Percentiles rank a stretch among this genome's conserved stretches.
Evolutionary conservation across 2,888 invertebrate genomes (phyloP).

Genomic region (Thereva nobilitata): DNA sequence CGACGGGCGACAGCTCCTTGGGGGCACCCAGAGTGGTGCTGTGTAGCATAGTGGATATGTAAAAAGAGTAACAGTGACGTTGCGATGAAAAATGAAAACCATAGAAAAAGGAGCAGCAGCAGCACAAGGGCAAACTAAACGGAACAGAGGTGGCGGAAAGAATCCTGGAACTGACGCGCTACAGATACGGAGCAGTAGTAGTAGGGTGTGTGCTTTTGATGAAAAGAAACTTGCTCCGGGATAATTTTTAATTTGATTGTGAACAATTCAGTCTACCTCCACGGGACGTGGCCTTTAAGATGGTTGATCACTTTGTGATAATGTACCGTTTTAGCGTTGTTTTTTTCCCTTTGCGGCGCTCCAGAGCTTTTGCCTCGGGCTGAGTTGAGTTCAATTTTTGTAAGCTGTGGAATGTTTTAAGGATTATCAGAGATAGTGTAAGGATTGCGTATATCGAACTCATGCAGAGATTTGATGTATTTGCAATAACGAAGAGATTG

Average conservation of each 20-base stretch:
- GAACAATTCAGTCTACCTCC: neutral
- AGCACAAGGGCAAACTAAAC: constrained; percentile 16
- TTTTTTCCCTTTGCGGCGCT: neutral
- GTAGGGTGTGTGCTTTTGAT: neutral
- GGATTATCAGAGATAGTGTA: neutral
- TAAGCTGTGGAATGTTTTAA: too few species aligned
- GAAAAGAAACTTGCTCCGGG: constrained; percentile 14
- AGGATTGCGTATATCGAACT: neutral
- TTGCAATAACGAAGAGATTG: neutral
- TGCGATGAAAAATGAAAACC: constrained; percentile 27
- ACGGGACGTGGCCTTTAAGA: too few species aligned
- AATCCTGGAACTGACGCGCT: too few species aligned
- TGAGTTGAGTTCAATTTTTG: too few species aligned
- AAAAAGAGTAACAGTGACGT: constrained; percentile 34
- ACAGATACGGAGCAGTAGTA: neutral
- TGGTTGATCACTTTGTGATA: neutral
- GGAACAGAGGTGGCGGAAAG: too few species aligned
- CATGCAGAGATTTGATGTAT: neutral
- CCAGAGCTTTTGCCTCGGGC: neutral
- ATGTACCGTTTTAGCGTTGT: neutral
- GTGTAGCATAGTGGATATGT: constrained; percentile 6
- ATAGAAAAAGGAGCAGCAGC: neutral
- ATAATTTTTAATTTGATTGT: constrained; percentile 33
- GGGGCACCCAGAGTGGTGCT: neutral
- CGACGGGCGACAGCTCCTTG: neutral